phyloP scores from a whole-genome alignment of 2,113 vertebrate genomes.

The Tragelaphus imberbis region DNA sequence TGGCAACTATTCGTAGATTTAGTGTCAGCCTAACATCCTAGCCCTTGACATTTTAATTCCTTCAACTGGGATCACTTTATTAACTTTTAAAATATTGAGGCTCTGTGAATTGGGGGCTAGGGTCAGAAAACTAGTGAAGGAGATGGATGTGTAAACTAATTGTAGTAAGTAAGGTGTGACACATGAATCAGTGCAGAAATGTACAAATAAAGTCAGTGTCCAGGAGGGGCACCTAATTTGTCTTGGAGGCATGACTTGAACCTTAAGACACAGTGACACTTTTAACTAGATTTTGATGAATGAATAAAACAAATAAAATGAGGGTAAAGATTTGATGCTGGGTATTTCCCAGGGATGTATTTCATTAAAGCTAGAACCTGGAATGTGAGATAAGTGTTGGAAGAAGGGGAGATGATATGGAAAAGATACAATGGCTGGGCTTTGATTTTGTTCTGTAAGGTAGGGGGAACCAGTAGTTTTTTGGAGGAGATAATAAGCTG shows the following conservation, averaged over 20 bases:
- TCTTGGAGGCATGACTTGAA: background rate
- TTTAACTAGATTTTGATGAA: background rate
- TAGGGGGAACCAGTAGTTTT: too few relatives aligned
- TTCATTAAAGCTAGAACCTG: background rate
- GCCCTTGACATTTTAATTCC: slow-evolving; percentile 1
- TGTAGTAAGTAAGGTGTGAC: background rate
- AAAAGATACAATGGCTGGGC: background rate
- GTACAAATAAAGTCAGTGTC: background rate
- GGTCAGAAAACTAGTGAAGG: background rate
- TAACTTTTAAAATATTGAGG: background rate
- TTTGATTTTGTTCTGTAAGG: background rate
- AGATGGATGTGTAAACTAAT: background rate
- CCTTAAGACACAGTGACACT: background rate
- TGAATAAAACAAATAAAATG: background rate
- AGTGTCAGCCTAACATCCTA: background rate
- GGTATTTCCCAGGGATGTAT: background rate
- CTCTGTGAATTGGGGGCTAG: background rate
- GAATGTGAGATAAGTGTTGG: background rate
- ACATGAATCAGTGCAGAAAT: background rate
- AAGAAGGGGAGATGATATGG: background rate
- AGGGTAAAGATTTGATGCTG: background rate
- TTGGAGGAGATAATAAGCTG: background rate
- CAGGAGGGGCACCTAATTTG: background rate
- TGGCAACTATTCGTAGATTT: background rate
- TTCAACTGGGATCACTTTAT: background rate